A percentile compares a stretch with the other conserved stretches of the same genome.
Conservation (phyloP, 2,888 invertebrate genomes). For the Pseudolycoriella hygida region DNA sequence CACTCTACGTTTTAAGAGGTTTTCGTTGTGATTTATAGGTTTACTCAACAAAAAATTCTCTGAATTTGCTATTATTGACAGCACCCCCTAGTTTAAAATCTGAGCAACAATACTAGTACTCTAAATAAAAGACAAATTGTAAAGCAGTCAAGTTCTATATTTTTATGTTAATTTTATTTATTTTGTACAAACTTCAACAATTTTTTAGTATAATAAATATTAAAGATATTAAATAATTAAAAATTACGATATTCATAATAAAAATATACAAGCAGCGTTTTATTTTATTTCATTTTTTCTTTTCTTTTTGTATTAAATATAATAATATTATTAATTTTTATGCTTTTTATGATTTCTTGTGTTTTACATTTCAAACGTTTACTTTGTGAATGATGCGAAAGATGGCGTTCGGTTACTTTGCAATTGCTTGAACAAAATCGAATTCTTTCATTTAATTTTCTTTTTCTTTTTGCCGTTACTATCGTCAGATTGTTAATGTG, state of each 20-base stretch:
- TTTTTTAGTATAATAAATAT: conserved; percentile 5
- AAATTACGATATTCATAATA: conserved; percentile 8
- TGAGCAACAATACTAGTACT: too few relatives aligned
- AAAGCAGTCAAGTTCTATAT: conserved; percentile 10
- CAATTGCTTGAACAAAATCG: too few relatives aligned
- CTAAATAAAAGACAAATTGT: conserved; percentile 1
- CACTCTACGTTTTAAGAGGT: too few relatives aligned
- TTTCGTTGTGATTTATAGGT: too few relatives aligned
- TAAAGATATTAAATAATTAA: conserved; percentile 7
- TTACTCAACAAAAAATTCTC: too few relatives aligned
- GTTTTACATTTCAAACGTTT: not conserved
- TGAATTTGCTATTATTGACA: too few relatives aligned
- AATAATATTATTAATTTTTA: conserved; percentile 1
- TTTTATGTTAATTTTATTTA: conserved; percentile 7
- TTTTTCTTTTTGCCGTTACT: too few relatives aligned
- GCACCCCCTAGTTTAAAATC: too few relatives aligned
- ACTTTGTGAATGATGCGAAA: not conserved
- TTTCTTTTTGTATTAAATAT: conserved; percentile 1
- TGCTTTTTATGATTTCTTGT: conserved; percentile 1
- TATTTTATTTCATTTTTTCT: conserved; percentile 3
- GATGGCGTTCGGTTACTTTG: too few relatives aligned
- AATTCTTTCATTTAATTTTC: too few relatives aligned
- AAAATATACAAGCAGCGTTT: conserved; percentile 8
- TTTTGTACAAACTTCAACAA: conserved; percentile 10
- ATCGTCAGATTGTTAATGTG: too few relatives aligned